Conservation (phyloP, 2,797 vertebrate species). For the Alfaro cultratus region DNA sequence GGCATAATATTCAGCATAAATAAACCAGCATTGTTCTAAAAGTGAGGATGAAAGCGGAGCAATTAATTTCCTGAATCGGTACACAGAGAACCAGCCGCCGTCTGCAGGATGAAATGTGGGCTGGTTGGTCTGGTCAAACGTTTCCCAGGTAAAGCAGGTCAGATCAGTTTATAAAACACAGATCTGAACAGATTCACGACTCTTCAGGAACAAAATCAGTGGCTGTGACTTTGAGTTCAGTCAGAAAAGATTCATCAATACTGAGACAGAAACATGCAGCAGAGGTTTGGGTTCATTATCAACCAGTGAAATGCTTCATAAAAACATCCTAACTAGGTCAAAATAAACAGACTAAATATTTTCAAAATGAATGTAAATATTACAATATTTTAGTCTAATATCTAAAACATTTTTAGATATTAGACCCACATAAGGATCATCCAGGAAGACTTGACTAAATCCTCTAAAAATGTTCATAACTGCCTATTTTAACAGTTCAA, state of each 20-base stretch:
- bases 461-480: too few relatives aligned
- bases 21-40: constrained; percentile 71
- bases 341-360: neutral
- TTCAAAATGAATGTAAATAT: too few relatives aligned
- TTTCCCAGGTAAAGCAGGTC: constrained; percentile 38
- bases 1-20: constrained; percentile 74
- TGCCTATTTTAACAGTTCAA: too few relatives aligned
- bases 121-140: constrained; percentile 3
- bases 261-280: neutral
- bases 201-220: neutral
- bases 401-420: too few relatives aligned
- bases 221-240: neutral
- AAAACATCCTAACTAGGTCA: neutral
- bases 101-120: constrained; percentile 51
- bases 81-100: constrained; percentile 27
- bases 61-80: constrained; percentile 64
- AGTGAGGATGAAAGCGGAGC: constrained; percentile 63
- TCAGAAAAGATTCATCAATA: neutral
- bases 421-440: too few relatives aligned
- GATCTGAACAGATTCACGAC: too few relatives aligned
- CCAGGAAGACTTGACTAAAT: too few relatives aligned
- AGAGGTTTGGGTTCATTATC: neutral
- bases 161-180: neutral
- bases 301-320: too few relatives aligned
- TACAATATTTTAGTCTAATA: too few relatives aligned